A percentile compares a stretch with the other conserved stretches of the same genome.
phyloP scores from a whole-genome alignment of 2,888 invertebrate species.

The Drosophila subsilvestris region DNA sequence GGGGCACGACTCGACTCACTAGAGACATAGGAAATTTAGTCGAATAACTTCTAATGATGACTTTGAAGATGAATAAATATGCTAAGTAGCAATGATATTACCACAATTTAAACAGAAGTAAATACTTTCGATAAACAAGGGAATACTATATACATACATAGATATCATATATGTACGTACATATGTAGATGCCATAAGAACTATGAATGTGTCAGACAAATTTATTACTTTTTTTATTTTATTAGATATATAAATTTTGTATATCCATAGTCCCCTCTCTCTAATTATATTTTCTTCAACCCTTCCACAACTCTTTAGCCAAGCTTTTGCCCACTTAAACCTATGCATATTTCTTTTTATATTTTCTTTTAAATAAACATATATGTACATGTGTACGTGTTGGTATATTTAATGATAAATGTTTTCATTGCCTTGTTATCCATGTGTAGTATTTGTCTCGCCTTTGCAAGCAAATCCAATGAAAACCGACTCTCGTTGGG shows the following conservation, averaged over 20 bases:
- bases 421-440: conserved; percentile 11
- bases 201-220: too few species aligned
- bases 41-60: too few species aligned
- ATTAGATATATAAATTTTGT: background rate
- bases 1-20: too few species aligned
- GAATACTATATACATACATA: background rate
- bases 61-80: too few species aligned
- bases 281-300: background rate
- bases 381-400: too few species aligned
- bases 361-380: background rate
- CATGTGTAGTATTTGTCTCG: conserved; percentile 8
- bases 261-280: background rate
- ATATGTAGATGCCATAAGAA: too few species aligned
- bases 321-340: background rate
- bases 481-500: background rate
- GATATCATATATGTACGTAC: too few species aligned
- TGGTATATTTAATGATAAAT: background rate
- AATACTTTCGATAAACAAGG: background rate
- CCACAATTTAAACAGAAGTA: too few species aligned
- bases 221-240: background rate
- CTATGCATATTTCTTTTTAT: background rate
- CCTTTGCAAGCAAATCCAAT: conserved; percentile 1
- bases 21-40: too few species aligned
- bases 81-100: too few species aligned
- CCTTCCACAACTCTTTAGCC: background rate